phyloP scores from a whole-genome alignment of 1,140 invertebrate species.

The Musca domestica region DNA sequence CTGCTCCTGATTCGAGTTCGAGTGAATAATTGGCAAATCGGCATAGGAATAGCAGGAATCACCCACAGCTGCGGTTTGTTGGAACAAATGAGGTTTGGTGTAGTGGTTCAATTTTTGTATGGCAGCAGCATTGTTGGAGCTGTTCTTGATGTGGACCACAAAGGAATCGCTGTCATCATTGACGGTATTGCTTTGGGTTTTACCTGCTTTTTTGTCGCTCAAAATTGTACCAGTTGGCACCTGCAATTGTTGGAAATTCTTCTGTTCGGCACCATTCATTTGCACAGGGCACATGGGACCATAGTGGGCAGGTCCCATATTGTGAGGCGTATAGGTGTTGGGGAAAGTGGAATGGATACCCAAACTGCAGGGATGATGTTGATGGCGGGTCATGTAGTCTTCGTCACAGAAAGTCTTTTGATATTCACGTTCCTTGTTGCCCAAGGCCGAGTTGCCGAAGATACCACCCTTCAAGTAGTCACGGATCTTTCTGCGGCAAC shows the following conservation, averaged over 20 bases:
- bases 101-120: conserved; percentile 42
- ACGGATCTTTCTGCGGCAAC: conserved; percentile 74
- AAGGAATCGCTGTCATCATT: conserved; percentile 44
- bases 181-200: conserved; percentile 24
- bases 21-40: conserved; percentile 48
- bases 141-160: conserved; percentile 46
- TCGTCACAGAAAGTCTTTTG: conserved; percentile 86
- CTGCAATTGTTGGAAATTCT: conserved; percentile 48
- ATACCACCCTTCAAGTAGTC: conserved; percentile 76
- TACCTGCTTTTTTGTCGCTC: conserved; percentile 45
- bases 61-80: conserved; percentile 40
- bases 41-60: conserved; percentile 51
- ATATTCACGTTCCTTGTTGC: conserved; percentile 81
- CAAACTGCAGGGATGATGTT: conserved; percentile 60
- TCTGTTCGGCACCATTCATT: conserved; percentile 38
- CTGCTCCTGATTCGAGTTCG: conserved; percentile 33
- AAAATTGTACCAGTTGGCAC: conserved; percentile 46
- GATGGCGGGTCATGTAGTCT: conserved; percentile 71
- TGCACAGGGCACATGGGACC: conserved; percentile 60
- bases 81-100: conserved; percentile 47
- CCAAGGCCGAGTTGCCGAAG: conserved; percentile 72
- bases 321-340: conserved; percentile 56
- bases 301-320: conserved; percentile 68
- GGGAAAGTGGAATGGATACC: conserved; percentile 58
- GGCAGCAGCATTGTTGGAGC: conserved; percentile 32